Base-by-base conservation (phyloP, 2,113 vertebrate species). In the Anser cygnoides region DNA sequence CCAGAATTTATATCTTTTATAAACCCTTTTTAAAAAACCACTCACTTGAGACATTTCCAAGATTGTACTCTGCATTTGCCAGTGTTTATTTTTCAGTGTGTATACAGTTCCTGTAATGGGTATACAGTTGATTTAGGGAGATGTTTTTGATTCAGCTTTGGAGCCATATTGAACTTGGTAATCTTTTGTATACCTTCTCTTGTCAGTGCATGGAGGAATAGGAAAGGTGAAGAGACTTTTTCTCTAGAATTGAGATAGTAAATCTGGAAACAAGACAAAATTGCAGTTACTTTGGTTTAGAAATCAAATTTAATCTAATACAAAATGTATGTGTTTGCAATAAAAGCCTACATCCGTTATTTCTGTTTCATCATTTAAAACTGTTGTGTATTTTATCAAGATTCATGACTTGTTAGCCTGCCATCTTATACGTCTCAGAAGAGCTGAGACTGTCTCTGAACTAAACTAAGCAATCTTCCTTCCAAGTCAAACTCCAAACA, bases 11-110 rank as follows among this genome's bases (percentile, higher is more conserved):
- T 54, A 11, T 78, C 31, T 80, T 78, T 59, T 70, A 68, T 91
- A 76, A 96, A 84, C 43, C 13, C 8, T 65, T 89, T 72, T 26
- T 6, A 65, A 87, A 74, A 84, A 50, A 5, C 5, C 49, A 39
- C 61, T 75, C 22, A 29, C 58, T 92, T 94, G 95, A 92, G 54
- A 28, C 57, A 13, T 80, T 84, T 95, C 81, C 95, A 94, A 89
- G 80, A 77, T 6, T 59, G 15, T 79, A 43, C 37, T 86, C 58
- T 61, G 8, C 50, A 62, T 84, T 93, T 95, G n/a, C 50, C 55
- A 87, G 44, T 96, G 92, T 94, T 96, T 95, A 89, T 91, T 94
- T 91, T 74, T 70, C 66, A 85, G 46, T 22, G 28, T 89, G 63
- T 89, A 87, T 83, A 93, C 93, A 96, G 20, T 79, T 49, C 35